Conservation (phyloP, 2,888 invertebrate species). For the Pogonocherus hispidulus region DNA sequence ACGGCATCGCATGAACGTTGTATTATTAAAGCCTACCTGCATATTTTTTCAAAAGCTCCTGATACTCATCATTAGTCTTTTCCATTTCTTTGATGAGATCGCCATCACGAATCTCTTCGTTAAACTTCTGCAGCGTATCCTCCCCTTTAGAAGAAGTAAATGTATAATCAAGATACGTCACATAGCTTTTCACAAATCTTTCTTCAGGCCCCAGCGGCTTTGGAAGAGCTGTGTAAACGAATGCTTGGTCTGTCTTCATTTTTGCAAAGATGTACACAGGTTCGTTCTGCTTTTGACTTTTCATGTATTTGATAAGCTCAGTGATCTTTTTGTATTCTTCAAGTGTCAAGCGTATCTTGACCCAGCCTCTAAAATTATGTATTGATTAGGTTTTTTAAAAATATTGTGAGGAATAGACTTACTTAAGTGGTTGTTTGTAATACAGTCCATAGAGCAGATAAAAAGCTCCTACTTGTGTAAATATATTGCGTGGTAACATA, state of each 20-base stretch:
- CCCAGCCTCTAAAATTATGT: constrained; percentile 49
- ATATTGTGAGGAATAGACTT: constrained; percentile 35
- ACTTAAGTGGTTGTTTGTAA: constrained; percentile 62
- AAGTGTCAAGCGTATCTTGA: constrained; percentile 59
- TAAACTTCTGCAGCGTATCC: constrained; percentile 44
- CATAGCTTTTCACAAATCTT: constrained; percentile 47
- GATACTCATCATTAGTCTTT: constrained; percentile 49
- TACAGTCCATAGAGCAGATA: constrained; percentile 62
- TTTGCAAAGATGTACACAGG: constrained; percentile 57
- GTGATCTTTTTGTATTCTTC: constrained; percentile 54
- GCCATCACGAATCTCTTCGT: constrained; percentile 42
- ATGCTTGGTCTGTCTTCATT: constrained; percentile 56
- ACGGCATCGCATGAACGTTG: too few relatives aligned
- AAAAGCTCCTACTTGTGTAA: constrained; percentile 59
- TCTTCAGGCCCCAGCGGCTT: constrained; percentile 53
- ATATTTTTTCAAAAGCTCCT: constrained; percentile 47
- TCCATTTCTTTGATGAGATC: constrained; percentile 36
- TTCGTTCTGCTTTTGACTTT: constrained; percentile 49
- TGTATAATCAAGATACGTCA: constrained; percentile 48
- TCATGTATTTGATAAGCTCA: constrained; percentile 54
- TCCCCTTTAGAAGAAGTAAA: constrained; percentile 41
- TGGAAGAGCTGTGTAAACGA: constrained; percentile 54
- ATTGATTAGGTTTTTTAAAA: not conserved
- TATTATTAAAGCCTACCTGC: constrained; percentile 41
- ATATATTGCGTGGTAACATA: constrained; percentile 50